Conservation (phyloP, 2,797 vertebrate genomes). For the Gambusia yucatana region DNA sequence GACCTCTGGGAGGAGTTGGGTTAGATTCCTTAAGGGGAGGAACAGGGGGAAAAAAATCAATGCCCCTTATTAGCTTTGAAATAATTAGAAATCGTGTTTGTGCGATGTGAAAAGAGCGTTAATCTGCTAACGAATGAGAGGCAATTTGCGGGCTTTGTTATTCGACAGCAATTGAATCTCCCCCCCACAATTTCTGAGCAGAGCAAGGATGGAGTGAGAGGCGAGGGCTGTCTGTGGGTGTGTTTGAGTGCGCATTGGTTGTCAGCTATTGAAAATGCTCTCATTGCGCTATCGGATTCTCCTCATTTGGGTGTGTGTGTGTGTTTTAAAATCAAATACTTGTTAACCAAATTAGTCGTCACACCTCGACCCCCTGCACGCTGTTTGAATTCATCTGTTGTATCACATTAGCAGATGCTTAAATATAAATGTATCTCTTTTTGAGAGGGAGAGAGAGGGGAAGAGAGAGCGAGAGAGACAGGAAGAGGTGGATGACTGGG, state of each 20-base stretch:
- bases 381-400: slow-evolving; percentile 44
- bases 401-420: slow-evolving; percentile 37
- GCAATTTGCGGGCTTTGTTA: slow-evolving; percentile 68
- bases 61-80: slow-evolving; percentile 72
- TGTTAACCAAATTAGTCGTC: slow-evolving; percentile 57
- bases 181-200: slow-evolving; percentile 19
- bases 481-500: background rate
- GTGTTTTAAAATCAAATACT: slow-evolving; percentile 46
- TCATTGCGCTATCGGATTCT: slow-evolving; percentile 63
- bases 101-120: slow-evolving; percentile 58
- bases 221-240: slow-evolving; percentile 66
- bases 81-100: slow-evolving; percentile 72
- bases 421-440: slow-evolving; percentile 28
- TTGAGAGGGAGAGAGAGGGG: background rate
- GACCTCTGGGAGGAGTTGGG: slow-evolving; percentile 67
- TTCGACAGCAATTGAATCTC: slow-evolving; percentile 68
- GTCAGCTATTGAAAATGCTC: slow-evolving; percentile 64
- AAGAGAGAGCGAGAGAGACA: background rate
- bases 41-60: slow-evolving; percentile 53
- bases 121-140: slow-evolving; percentile 69
- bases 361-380: slow-evolving; percentile 20
- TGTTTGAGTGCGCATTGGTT: slow-evolving; percentile 65
- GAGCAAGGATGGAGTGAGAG: slow-evolving; percentile 53
- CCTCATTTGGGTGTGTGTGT: slow-evolving; percentile 34
- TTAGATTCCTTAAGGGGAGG: slow-evolving; percentile 54